Percentiles rank a stretch among this genome's conserved stretches.
phyloP scores from a whole-genome alignment of 2,888 invertebrate genomes.

The Philereme vetulata region DNA sequence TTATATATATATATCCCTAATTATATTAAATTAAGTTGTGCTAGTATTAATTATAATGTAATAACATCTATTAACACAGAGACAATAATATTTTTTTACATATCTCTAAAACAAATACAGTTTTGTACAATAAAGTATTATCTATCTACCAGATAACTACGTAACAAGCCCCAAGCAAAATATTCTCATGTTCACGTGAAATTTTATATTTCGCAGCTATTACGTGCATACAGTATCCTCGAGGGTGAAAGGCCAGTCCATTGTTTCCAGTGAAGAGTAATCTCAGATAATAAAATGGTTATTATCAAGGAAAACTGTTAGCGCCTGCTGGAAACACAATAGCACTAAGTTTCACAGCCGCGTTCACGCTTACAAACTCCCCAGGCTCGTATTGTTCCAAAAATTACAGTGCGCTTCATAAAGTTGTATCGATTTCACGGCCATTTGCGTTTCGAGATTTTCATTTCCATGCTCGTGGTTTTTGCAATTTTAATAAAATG shows the following conservation, averaged over 20 bases:
- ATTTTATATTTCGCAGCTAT: slow-evolving; percentile 44
- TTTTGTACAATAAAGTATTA: too few relatives aligned
- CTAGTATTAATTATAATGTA: too few relatives aligned
- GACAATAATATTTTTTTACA: too few relatives aligned
- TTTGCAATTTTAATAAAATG: slow-evolving; percentile 32
- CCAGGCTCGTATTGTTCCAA: slow-evolving; percentile 48
- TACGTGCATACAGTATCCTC: slow-evolving; percentile 37
- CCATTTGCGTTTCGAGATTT: slow-evolving; percentile 51
- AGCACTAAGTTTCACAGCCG: slow-evolving; percentile 51
- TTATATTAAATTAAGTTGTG: too few relatives aligned
- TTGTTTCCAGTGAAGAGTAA: slow-evolving; percentile 39
- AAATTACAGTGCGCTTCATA: slow-evolving; percentile 46
- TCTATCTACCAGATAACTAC: too few relatives aligned
- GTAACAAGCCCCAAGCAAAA: too few relatives aligned
- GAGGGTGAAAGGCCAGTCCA: slow-evolving; percentile 39
- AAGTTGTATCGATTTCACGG: slow-evolving; percentile 59
- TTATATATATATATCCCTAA: too few relatives aligned
- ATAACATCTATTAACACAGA: too few relatives aligned
- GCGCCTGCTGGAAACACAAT: slow-evolving; percentile 55
- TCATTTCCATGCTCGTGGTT: slow-evolving; percentile 27
- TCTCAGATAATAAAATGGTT: slow-evolving; percentile 41
- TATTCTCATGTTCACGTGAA: slow-evolving; percentile 40
- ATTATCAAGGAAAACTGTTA: slow-evolving; percentile 47
- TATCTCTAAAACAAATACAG: too few relatives aligned
- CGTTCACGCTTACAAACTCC: slow-evolving; percentile 38